A percentile compares a stretch with the other conserved stretches of the same genome.
phyloP scores from a whole-genome alignment of 2,888 invertebrate species.

The Muschampia plurimacula region DNA sequence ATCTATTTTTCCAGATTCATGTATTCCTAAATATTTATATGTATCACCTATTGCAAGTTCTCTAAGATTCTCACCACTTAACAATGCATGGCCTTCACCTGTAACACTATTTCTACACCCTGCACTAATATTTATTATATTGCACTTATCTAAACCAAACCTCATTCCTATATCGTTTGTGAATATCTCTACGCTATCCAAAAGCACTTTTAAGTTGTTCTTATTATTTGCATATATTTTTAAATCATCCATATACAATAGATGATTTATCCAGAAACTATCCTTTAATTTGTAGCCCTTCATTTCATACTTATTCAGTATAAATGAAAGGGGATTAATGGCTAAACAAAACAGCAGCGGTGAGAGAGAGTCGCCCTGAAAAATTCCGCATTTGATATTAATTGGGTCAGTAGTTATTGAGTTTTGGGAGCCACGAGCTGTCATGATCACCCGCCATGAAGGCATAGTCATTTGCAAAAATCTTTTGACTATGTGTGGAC shows the following conservation, averaged over 20 bases:
- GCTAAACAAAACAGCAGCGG: slow-evolving; percentile 42
- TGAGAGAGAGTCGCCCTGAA: slow-evolving; percentile 35
- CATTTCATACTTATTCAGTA: slow-evolving; percentile 39
- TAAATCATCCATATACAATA: slow-evolving; percentile 26
- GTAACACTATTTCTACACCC: slow-evolving; percentile 13
- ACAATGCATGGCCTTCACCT: slow-evolving; percentile 37
- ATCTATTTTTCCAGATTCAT: slow-evolving; percentile 40
- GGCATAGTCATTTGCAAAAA: slow-evolving; percentile 23
- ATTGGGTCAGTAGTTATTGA: slow-evolving; percentile 36
- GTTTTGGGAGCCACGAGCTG: slow-evolving; percentile 17
- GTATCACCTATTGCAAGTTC: slow-evolving; percentile 18
- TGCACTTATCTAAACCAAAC: slow-evolving; percentile 41
- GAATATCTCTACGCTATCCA: slow-evolving; percentile 37
- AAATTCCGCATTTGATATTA: slow-evolving; percentile 32
- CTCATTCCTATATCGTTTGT: slow-evolving; percentile 38
- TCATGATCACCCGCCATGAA: slow-evolving; percentile 37
- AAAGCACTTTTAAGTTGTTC: slow-evolving; percentile 16
- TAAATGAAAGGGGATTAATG: slow-evolving; percentile 41
- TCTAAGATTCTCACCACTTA: slow-evolving; percentile 38
- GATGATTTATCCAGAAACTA: slow-evolving; percentile 39
- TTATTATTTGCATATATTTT: slow-evolving; percentile 20
- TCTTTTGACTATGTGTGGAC: slow-evolving; percentile 2
- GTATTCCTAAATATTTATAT: slow-evolving; percentile 44
- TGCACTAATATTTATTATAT: slow-evolving; percentile 30
- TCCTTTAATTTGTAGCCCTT: slow-evolving; percentile 29